These are phyloP conservation scores for Pachydiplax longipennis DNA, from an alignment of 2,888 invertebrate genomes.

Conservation along the genomic window DNA sequence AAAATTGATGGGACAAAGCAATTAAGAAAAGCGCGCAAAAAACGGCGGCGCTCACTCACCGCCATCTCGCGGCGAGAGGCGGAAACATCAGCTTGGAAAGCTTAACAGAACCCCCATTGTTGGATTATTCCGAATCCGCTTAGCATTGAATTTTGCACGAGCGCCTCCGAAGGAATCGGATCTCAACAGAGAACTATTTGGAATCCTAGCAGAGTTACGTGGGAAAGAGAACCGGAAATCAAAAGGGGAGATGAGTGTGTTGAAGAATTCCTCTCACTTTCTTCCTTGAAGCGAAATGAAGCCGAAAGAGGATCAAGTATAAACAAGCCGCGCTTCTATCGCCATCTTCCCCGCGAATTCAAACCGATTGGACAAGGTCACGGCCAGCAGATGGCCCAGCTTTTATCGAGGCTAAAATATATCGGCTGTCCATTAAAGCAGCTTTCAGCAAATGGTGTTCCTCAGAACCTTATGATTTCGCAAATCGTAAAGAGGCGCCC, in stretches of 20 bases:
- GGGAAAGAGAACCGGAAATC: not conserved
- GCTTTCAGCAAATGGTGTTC: not conserved
- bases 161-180: not conserved
- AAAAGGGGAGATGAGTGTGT: not conserved
- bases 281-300: not conserved
- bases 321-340: not conserved
- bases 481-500: too few species aligned
- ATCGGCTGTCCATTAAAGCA: not conserved
- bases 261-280: not conserved
- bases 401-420: not conserved
- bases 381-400: not conserved
- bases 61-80: not conserved
- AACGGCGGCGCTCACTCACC: not conserved
- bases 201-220: not conserved
- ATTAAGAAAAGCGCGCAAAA: not conserved
- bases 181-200: not conserved
- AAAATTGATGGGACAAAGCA: not conserved
- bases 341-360: conserved; percentile 22
- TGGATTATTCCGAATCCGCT: not conserved
- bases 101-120: not conserved
- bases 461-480: too few species aligned
- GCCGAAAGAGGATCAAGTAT: not conserved
- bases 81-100: not conserved
- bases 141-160: not conserved
- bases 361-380: conserved; percentile 18